Conservation (phyloP, 2,113 vertebrate species). For the Sphaerodactylus townsendi region DNA sequence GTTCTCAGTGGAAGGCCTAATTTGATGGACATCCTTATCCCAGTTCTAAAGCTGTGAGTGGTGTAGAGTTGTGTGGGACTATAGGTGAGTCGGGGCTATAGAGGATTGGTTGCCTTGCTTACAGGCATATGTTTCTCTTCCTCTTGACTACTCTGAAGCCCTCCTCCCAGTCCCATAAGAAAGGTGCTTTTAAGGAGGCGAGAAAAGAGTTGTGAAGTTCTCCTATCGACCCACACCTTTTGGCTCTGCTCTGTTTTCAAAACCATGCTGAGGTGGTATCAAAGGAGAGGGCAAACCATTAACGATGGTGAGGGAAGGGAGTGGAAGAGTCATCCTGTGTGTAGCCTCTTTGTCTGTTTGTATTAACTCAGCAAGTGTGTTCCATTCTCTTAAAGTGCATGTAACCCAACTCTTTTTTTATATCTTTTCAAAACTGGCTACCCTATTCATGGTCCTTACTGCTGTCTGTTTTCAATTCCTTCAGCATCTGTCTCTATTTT, state of each 20-base stretch:
- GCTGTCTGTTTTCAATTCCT: constrained; percentile 71
- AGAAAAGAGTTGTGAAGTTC: neutral
- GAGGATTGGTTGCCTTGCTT: neutral
- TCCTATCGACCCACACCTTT: neutral
- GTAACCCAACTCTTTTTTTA: neutral
- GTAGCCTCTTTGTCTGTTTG: neutral
- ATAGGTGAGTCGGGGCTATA: neutral
- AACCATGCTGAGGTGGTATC: neutral
- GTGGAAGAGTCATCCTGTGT: no score
- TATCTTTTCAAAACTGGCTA: neutral
- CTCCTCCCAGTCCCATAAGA: neutral
- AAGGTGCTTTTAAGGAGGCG: no score
- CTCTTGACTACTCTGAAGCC: neutral
- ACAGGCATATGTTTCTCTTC: neutral
- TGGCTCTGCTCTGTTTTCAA: neutral
- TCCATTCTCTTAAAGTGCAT: neutral
- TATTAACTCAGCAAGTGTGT: neutral
- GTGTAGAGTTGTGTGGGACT: neutral
- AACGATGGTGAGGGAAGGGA: neutral
- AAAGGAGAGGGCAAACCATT: neutral
- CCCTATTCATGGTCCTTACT: constrained; percentile 49
- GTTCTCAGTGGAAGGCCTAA: neutral
- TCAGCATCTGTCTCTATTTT: constrained; percentile 51
- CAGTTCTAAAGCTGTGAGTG: neutral
- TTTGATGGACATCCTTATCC: neutral